These are phyloP conservation scores for Ammodytes marinus DNA, from an alignment of 2,113 vertebrate genomes.

Conservation along the genomic window DNA sequence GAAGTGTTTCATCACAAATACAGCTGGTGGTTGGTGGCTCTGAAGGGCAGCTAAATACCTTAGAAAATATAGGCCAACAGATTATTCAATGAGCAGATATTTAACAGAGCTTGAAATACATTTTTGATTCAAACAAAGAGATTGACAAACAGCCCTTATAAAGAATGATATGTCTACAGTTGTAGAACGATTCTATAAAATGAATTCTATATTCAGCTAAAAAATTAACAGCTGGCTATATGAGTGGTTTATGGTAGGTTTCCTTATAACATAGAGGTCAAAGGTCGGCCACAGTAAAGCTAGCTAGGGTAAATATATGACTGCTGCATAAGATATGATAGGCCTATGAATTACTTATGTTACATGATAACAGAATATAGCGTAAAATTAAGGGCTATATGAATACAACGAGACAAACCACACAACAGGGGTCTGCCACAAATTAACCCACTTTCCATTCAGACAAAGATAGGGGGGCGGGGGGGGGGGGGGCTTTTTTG, in stretches of 20 bases:
- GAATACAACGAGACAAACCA: not conserved
- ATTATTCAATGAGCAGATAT: too few relatives aligned
- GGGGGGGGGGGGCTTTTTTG: conserved; percentile 14
- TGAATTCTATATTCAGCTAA: not conserved
- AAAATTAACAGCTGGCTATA: not conserved
- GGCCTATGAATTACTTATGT: not conserved
- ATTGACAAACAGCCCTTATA: not conserved
- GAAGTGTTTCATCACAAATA: not conserved
- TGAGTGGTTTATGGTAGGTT: not conserved
- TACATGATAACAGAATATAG: not conserved
- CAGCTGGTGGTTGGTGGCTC: not conserved
- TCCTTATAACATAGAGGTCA: conserved; percentile 19
- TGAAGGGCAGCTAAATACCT: not conserved
- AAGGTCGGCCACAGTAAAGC: conserved; percentile 25
- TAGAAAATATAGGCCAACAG: not conserved
- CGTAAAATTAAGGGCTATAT: not conserved
- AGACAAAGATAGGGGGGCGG: not conserved
- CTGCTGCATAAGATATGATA: not conserved
- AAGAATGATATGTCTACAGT: not conserved
- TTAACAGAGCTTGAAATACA: not conserved
- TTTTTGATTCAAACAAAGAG: not conserved
- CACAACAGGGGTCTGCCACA: not conserved
- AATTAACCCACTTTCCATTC: not conserved
- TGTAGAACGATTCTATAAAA: not conserved
- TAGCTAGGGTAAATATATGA: not conserved